A percentile compares a stretch with the other conserved stretches of the same genome.
phyloP scores from a whole-genome alignment of 2,797 vertebrate species.

The Myotis vivesi region DNA sequence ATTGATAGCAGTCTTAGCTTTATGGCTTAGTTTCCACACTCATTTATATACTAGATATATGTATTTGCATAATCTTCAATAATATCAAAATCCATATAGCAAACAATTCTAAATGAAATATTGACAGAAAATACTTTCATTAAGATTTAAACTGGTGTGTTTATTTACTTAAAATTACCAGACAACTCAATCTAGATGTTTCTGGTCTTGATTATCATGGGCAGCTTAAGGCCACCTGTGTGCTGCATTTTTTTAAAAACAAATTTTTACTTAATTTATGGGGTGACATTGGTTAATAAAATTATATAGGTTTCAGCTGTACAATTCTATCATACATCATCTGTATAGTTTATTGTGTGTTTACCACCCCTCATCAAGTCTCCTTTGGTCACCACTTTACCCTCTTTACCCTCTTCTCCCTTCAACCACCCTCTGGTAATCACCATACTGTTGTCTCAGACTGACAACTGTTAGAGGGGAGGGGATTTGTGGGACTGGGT shows the following conservation, averaged over 20 bases:
- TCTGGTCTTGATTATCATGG: neutral
- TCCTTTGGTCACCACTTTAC: neutral
- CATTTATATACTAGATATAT: neutral
- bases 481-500: neutral
- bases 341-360: neutral
- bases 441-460: neutral
- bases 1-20: neutral
- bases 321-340: neutral
- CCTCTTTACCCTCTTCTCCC: neutral
- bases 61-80: neutral
- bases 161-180: neutral
- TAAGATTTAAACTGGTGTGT: neutral
- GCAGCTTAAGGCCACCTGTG: accelerated
- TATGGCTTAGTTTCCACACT: neutral
- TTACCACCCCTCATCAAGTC: neutral
- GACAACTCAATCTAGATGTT: neutral
- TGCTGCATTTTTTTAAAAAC: neutral
- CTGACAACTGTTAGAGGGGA: neutral
- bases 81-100: neutral
- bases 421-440: neutral
- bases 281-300: neutral
- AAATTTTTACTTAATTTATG: neutral
- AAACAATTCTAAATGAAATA: neutral
- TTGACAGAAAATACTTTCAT: neutral
- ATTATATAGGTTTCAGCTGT: neutral